phyloP scores from a whole-genome alignment of 2,113 vertebrate genomes.

The Polypterus senegalus region DNA sequence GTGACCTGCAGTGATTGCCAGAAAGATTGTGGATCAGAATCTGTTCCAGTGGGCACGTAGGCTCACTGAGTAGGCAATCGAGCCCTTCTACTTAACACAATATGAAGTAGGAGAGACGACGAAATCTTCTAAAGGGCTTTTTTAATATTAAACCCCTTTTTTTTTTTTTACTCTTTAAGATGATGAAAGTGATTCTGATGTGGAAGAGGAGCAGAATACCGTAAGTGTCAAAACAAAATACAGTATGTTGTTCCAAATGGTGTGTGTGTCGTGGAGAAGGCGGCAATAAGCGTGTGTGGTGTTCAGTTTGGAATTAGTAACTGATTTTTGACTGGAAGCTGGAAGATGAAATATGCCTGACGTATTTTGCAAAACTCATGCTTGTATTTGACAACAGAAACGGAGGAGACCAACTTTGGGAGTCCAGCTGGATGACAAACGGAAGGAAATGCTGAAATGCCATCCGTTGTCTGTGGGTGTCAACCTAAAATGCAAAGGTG shows the following conservation, averaged over 20 bases:
- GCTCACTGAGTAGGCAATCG: too few species aligned
- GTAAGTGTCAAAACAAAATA: conserved; percentile 42
- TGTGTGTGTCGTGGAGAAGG: too few species aligned
- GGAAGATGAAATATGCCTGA: not conserved
- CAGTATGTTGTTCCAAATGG: too few species aligned
- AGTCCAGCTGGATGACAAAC: conserved; percentile 87
- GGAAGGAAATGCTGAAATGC: conserved; percentile 86
- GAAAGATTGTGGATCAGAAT: too few species aligned
- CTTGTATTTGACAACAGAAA: conserved; percentile 45
- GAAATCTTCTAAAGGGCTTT: too few species aligned
- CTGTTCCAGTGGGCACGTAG: too few species aligned
- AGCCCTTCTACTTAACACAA: too few species aligned
- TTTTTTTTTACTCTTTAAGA: conserved; percentile 46
- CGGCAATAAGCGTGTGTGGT: too few species aligned
- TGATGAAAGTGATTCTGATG: conserved; percentile 92
- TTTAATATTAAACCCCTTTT: not conserved
- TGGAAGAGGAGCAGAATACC: conserved; percentile 90
- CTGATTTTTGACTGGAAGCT: not conserved
- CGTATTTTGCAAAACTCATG: not conserved
- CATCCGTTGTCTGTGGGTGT: conserved; percentile 79
- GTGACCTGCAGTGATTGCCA: too few species aligned
- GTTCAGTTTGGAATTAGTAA: not conserved
- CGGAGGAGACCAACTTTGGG: conserved; percentile 79
- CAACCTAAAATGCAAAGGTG: conserved; percentile 88
- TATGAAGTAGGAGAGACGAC: too few species aligned